Evolutionary conservation across 2,888 invertebrate species (phyloP), one percentile per base, ranked within the genome.

Genomic region (Sylvicola cinctus): DNA sequence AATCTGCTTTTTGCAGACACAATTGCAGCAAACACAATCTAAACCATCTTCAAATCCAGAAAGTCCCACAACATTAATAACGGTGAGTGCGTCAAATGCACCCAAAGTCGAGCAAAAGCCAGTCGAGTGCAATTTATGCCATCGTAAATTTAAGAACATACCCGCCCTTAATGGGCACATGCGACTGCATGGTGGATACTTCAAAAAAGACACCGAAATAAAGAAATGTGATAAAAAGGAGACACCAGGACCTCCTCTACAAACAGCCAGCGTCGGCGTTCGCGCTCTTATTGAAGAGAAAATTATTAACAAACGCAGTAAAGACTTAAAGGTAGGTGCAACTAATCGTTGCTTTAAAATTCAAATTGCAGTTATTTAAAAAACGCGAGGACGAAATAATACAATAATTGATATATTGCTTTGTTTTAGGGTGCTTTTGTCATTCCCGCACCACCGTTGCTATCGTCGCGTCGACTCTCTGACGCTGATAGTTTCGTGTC

Each of bases 91-190:
- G 14, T 50, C 53, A 14, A 38, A 38, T 34, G 28, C 37, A 28
- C 51, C 55, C 13, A 58, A 70, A 45, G 60, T 65, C 29, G 79
- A 81, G 45, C 66, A 70, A 39, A 85, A 85, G 51, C 88, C 88
- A 30, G 90, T 91, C 38, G 87, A 88, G 56, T 95, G 95, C 61
- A 87, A 84, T 59, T 68, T 93, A 39, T 96, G 95, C 55, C 84
- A 88, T 59, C 71, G 91, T 46, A 81, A 85, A 55, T 96, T 95
- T 63, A 95, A 95, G 63, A 95, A 93, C 58, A 83, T 91, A 57
- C 91, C 93, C 15, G 95, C 95, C 17, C 71, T 96, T 36, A 96
- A 96, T 59, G 95, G 95, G 7, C 95, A 95, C 54, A 95, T 95
- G 95, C 69, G 95, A 48, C 66, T 95, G 41, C 95, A 96, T 57